Evolutionary conservation across 2,888 invertebrate species (phyloP), one percentile per base, ranked within the genome.

Genomic region (Coenonympha arcania): DNA sequence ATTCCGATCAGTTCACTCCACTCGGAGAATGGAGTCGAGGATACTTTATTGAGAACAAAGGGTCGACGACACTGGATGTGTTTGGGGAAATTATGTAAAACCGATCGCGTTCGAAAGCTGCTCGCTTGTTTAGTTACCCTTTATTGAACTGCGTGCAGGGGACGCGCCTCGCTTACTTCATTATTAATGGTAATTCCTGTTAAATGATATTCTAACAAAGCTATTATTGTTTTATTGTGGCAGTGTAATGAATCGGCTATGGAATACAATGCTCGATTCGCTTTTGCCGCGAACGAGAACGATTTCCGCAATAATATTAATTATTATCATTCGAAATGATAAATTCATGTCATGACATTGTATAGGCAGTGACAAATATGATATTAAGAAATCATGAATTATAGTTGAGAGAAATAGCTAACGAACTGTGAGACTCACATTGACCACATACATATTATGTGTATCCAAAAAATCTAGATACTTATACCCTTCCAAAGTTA

Each of bases 41-140:
- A 53, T 49, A 53, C 51, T 51, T 49, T 39, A 52, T 30, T 33
- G 28, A n/a, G n/a, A 30, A 56, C 24, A 46, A 44, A 54, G 45
- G 60, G 57, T 57, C 58, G 55, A 59, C 58, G 48, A 52, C 56
- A 55, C 54, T 52, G 53, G 49, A 34, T 45, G 48, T 41, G 48
- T 46, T 42, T 68, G 65, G 66, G 68, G 68, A 65, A 67, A 68
- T 72, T 71, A 69, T 71, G 72, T 71, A 66, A 71, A 74, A 70
- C 60, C 64, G 63, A 72, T 73, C 61, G 64, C 62, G 56, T 61
- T 59, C 60, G 59, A 66, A 64, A 64, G 61, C 60, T 64, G 62
- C 58, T 58, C 57, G 65, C 62, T 65, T 66, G 65, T 68, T 68
- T 66, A 58, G 50, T 52, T 50, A 53, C 54, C 54, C 60, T 63